Evolutionary conservation across 1,140 invertebrate genomes (phyloP).

Genomic region (Drosophila murphyi): DNA sequence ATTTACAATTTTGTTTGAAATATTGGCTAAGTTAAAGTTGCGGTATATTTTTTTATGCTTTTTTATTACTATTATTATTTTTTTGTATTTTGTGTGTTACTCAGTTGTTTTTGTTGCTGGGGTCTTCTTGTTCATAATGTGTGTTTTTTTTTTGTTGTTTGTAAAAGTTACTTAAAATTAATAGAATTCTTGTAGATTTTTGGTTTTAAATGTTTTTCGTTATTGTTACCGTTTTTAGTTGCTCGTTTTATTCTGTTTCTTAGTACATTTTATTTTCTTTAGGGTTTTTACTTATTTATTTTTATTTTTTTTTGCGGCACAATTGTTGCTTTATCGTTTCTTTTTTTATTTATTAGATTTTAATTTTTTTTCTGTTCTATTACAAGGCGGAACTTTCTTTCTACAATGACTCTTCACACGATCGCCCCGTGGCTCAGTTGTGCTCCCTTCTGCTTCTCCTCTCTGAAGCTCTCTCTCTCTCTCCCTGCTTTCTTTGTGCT

Average conservation of each 20-base stretch:
- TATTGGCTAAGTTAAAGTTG: constrained; percentile 76
- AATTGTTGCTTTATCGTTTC: constrained; percentile 79
- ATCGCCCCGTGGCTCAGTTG: constrained; percentile 15
- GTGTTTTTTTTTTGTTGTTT: constrained; percentile 48
- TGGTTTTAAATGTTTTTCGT: constrained; percentile 81
- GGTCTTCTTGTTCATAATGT: constrained; percentile 45
- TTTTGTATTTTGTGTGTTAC: constrained; percentile 52
- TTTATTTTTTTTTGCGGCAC: constrained; percentile 74
- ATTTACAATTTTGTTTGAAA: constrained; percentile 54
- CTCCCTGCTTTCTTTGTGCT: constrained; percentile 13
- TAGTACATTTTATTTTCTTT: constrained; percentile 28
- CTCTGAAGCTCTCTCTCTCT: constrained; percentile 5
- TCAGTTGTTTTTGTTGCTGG: constrained; percentile 58
- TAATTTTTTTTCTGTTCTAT: constrained; percentile 23
- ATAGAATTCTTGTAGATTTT: constrained; percentile 83
- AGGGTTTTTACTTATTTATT: constrained; percentile 30
- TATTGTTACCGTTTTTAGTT: constrained; percentile 75
- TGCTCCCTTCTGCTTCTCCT: constrained; percentile 1
- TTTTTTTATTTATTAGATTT: constrained; percentile 12
- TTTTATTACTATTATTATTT: constrained; percentile 45
- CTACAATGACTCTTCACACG: constrained; percentile 27
- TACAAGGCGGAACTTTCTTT: constrained; percentile 40
- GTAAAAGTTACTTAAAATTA: constrained; percentile 80
- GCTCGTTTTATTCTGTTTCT: constrained; percentile 61
- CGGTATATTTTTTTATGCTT: constrained; percentile 51